Conservation (phyloP, 2,888 invertebrate genomes). For the Bombylius major region DNA sequence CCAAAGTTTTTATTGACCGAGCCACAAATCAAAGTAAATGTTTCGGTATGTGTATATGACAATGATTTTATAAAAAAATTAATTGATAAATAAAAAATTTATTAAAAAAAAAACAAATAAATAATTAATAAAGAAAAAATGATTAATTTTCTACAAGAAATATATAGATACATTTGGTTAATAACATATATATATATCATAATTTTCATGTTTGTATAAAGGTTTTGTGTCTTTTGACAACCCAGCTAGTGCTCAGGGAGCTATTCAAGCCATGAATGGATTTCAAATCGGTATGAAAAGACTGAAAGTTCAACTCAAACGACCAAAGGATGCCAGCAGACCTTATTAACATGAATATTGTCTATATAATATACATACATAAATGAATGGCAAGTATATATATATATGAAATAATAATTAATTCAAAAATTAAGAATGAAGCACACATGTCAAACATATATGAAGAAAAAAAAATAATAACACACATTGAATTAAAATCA, state of each 20-base stretch:
- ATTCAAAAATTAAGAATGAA: too few relatives aligned
- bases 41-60: constrained; percentile 67
- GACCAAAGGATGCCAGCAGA: constrained; percentile 95
- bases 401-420: too few relatives aligned
- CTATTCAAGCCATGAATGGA: constrained; percentile 99
- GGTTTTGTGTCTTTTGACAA: constrained; percentile 99
- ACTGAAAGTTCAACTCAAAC: constrained; percentile 97
- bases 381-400: too few relatives aligned
- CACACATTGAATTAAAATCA: too few relatives aligned
- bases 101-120: too few relatives aligned
- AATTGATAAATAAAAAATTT: too few relatives aligned
- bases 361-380: too few relatives aligned
- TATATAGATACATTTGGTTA: too few relatives aligned
- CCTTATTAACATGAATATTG: constrained; percentile 69
- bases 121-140: too few relatives aligned
- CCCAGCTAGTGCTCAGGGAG: constrained; percentile 93
- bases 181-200: not conserved
- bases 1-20: constrained; percentile 99
- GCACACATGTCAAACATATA: too few relatives aligned
- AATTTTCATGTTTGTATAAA: constrained; percentile 35
- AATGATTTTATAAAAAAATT: not conserved
- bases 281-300: constrained; percentile 99
- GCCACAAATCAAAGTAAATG: constrained; percentile 99
- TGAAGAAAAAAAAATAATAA: too few relatives aligned
- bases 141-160: too few relatives aligned